These are phyloP conservation scores for Stichopus horrens DNA, from an alignment of 53 echinoderm and acorn worm species.

Conservation along the genomic window DNA sequence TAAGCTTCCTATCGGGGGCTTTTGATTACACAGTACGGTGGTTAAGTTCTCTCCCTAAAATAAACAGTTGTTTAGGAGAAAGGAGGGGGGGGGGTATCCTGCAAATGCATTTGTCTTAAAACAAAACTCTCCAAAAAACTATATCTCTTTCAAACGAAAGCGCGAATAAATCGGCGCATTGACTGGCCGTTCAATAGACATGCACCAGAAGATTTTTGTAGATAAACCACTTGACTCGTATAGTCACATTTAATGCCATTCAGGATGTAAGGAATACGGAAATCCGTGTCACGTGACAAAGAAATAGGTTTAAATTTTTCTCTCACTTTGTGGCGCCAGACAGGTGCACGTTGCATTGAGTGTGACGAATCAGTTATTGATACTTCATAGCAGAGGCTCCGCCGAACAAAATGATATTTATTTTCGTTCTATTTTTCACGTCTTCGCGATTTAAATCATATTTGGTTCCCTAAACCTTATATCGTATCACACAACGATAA, in stretches of 20 bases:
- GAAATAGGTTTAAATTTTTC: background rate
- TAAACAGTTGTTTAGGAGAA: no score
- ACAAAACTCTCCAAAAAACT: no score
- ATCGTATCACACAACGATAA: background rate
- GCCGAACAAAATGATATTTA: background rate
- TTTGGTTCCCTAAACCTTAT: background rate
- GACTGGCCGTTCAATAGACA: background rate
- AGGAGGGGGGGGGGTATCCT: no score
- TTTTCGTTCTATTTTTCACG: background rate
- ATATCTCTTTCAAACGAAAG: no score
- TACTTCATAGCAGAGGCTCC: background rate
- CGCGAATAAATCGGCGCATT: background rate
- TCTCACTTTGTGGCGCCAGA: background rate
- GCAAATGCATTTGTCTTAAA: no score
- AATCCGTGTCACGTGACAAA: constrained; percentile 1
- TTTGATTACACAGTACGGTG: no score
- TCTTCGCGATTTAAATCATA: background rate
- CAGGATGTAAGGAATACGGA: constrained; percentile 1
- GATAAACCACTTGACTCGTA: background rate
- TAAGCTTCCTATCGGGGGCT: no score
- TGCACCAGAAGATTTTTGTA: background rate
- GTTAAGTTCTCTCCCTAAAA: no score
- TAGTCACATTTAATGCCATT: background rate
- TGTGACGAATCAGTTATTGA: constrained; percentile 2
- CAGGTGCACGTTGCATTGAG: constrained; percentile 14